Evolutionary conservation across 2,888 invertebrate genomes (phyloP).

Genomic region (Zhengitettix transpicula): DNA sequence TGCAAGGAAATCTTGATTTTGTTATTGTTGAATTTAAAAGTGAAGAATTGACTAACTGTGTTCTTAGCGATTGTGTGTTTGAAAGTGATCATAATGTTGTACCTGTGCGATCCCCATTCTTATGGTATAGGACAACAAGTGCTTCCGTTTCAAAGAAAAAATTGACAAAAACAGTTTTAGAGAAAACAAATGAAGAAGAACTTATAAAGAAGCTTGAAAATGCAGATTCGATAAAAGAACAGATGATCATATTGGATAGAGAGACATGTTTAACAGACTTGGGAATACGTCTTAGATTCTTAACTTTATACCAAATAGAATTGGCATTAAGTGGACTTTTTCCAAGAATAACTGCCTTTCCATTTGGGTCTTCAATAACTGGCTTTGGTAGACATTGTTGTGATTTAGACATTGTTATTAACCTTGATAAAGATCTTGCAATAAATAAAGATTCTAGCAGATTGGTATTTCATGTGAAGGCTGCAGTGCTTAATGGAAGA

Average conservation of each 20-base stretch:
- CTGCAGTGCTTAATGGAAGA: conserved; percentile 35
- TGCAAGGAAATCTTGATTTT: too few relatives aligned
- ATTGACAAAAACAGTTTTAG: background rate
- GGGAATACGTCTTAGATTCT: conserved; percentile 53
- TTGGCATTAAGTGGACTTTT: conserved; percentile 52
- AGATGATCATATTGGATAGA: conserved; percentile 46
- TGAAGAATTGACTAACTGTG: too few relatives aligned
- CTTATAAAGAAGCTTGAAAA: background rate
- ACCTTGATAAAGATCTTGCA: conserved; percentile 22
- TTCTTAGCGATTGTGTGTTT: too few relatives aligned
- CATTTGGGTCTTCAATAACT: conserved; percentile 84
- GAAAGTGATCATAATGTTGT: too few relatives aligned
- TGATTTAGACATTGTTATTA: conserved; percentile 61
- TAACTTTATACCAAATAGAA: conserved; percentile 56
- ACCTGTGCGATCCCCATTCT: too few relatives aligned
- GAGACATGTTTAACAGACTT: conserved; percentile 51
- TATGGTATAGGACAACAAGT: too few relatives aligned
- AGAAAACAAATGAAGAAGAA: background rate
- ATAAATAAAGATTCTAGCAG: conserved; percentile 18
- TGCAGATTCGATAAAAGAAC: conserved; percentile 37
- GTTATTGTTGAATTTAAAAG: too few relatives aligned
- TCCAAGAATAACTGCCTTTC: conserved; percentile 47
- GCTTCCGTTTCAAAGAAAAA: too few relatives aligned
- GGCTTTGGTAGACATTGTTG: conserved; percentile 72
- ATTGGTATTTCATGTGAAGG: conserved; percentile 47